phyloP scores from a whole-genome alignment of 2,888 invertebrate species.

The Eubasilissa splendida region DNA sequence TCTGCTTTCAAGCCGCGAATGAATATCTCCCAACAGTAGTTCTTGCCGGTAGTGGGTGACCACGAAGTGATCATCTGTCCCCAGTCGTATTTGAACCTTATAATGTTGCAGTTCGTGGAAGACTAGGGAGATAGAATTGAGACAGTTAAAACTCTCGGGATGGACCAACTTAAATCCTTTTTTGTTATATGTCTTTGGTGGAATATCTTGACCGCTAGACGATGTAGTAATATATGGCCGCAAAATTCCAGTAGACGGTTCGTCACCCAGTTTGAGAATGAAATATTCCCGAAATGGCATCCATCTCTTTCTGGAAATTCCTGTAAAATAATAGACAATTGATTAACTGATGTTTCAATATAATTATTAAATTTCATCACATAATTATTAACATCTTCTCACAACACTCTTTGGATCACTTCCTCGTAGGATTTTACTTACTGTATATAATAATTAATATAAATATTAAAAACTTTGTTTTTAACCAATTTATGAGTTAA shows the following conservation, averaged over 20 bases:
- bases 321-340: slow-evolving; percentile 43
- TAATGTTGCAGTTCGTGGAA: slow-evolving; percentile 73
- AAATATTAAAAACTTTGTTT: no score
- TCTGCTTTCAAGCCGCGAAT: slow-evolving; percentile 65
- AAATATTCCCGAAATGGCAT: slow-evolving; percentile 62
- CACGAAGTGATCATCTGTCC: slow-evolving; percentile 61
- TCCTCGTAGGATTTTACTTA: no score
- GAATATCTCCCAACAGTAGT: slow-evolving; percentile 72
- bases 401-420: no score
- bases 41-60: slow-evolving; percentile 63
- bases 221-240: slow-evolving; percentile 41
- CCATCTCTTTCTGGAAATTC: slow-evolving; percentile 61
- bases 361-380: no score
- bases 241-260: slow-evolving; percentile 46
- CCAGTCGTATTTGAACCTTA: slow-evolving; percentile 67
- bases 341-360: no score
- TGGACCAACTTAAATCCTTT: slow-evolving; percentile 56
- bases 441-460: no score
- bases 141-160: slow-evolving; percentile 66
- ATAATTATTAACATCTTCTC: no score
- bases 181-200: slow-evolving; percentile 28
- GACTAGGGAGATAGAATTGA: slow-evolving; percentile 68
- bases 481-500: no score
- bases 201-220: slow-evolving; percentile 34
- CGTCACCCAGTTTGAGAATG: slow-evolving; percentile 60